Base-by-base conservation (phyloP, 2,797 vertebrate species). In the Aulostomus chinensis region DNA sequence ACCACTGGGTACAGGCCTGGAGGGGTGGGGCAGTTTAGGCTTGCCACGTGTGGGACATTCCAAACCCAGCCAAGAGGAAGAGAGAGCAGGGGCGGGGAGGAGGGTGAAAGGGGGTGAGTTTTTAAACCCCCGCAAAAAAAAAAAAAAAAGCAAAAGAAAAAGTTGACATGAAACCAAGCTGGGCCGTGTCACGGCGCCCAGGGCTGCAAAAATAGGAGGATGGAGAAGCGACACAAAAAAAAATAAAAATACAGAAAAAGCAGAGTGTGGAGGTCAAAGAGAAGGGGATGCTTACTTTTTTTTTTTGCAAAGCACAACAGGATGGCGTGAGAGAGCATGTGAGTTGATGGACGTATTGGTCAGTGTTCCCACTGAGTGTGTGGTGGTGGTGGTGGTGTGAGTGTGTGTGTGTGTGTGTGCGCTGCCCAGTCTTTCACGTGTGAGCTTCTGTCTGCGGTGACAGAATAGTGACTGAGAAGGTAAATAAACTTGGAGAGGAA, bases 11-110 rank as follows among this genome's bases (percentile, higher is more conserved):
- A 75, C 76, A 67, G 30, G 70, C 47, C 49, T 32, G 61, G 49
- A 88, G 88, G 80, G 79, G 84, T 68, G 86, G 66, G 81, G 88
- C 86, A 76, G 80, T 74, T 80, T 79, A 78, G 71, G 79, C 57
- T 81, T 94, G 91, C 90, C 90, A 93, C 88, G 66, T 93, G 91
- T 91, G 91, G 92, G 92, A 85, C 84, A 88, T 90, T 90, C 88
- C 83, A 85, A 59, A 68, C 67, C 18, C 54, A 83, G 73, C 66
- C 73, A 73, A 78, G 64, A 74, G 59, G 61, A 85, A 85, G 54
- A 76, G 63, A 75, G 58, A 39, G 71, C 46, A 56, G 63, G 48
- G 69, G 73, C 4, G 58, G 71, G 43, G 37, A 58, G 53, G 43
- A 47, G 53, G n/a, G n/a, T n/a, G 50, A 77, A 37, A 52, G 33